These are phyloP conservation scores for Laothoe populi DNA, from an alignment of 2,888 invertebrate genomes.

Conservation along the genomic window DNA sequence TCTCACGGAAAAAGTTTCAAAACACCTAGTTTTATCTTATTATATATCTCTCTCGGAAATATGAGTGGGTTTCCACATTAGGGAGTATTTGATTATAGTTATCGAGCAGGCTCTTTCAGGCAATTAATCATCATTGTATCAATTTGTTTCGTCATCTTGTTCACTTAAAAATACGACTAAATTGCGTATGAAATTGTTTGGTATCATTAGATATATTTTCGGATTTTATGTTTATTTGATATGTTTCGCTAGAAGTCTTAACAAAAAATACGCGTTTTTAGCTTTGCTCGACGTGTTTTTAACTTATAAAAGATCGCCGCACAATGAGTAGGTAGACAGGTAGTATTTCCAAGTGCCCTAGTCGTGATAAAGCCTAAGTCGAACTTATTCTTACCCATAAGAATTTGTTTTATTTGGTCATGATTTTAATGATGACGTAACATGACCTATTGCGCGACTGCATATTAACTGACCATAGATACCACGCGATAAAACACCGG, in stretches of 20 bases:
- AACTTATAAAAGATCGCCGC: neutral
- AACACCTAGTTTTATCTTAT: too few relatives aligned
- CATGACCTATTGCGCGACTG: constrained; percentile 64
- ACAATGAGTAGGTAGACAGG: neutral
- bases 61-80: too few relatives aligned
- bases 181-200: too few relatives aligned
- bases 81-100: constrained; percentile 14
- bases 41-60: too few relatives aligned
- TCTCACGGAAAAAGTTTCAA: too few relatives aligned
- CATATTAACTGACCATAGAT: constrained; percentile 65
- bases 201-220: neutral
- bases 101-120: too few relatives aligned
- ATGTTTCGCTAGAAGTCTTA: neutral
- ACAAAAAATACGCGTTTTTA: neutral
- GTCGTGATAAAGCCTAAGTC: neutral
- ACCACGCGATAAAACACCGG: constrained; percentile 48
- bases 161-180: neutral
- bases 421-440: constrained; percentile 62
- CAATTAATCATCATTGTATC: neutral
- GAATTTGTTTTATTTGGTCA: constrained; percentile 22
- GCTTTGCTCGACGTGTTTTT: neutral
- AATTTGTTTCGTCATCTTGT: constrained; percentile 1
- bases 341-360: neutral
- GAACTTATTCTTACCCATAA: too few relatives aligned
- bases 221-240: neutral